Percentiles rank a stretch among this genome's conserved stretches.
phyloP scores from a whole-genome alignment of 1,140 invertebrate species.

The Bombus fervidus region DNA sequence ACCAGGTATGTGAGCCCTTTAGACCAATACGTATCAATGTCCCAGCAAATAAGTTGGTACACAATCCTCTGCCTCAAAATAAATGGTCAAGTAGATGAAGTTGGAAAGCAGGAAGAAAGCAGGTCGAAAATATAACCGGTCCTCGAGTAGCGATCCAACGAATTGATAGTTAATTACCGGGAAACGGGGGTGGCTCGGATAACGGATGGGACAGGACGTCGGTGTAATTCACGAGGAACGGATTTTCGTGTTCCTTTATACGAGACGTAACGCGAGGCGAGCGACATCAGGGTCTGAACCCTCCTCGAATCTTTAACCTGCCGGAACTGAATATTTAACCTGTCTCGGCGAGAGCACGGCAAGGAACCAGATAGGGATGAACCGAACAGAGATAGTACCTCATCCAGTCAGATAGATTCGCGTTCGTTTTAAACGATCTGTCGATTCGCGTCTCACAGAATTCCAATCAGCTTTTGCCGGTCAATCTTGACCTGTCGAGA shows the following conservation, averaged over 20 bases:
- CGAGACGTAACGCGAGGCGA: slow-evolving; percentile 56
- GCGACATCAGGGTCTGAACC: slow-evolving; percentile 58
- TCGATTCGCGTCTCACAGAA: slow-evolving; percentile 55
- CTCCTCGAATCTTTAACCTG: slow-evolving; percentile 69
- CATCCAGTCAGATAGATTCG: slow-evolving; percentile 48
- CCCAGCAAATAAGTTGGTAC: not conserved
- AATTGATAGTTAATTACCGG: slow-evolving; percentile 77
- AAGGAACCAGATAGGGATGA: slow-evolving; percentile 40
- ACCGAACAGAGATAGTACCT: slow-evolving; percentile 45
- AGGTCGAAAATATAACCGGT: slow-evolving; percentile 65
- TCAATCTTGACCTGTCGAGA: slow-evolving; percentile 24
- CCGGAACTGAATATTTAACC: slow-evolving; percentile 71
- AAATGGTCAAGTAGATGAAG: not conserved
- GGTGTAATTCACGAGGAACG: slow-evolving; percentile 73
- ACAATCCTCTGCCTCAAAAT: not conserved
- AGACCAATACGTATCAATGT: not conserved
- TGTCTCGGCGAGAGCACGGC: slow-evolving; percentile 47
- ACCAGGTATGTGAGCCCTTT: not conserved
- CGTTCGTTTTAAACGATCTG: slow-evolving; percentile 54
- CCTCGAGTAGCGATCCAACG: slow-evolving; percentile 65
- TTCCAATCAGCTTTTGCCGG: slow-evolving; percentile 39
- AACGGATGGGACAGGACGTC: slow-evolving; percentile 72
- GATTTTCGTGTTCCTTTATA: slow-evolving; percentile 76
- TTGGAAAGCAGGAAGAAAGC: not conserved
- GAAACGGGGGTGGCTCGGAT: slow-evolving; percentile 70